Evolutionary conservation across 2,797 vertebrate genomes (phyloP).

Genomic region (Peromyscus nudipes): DNA sequence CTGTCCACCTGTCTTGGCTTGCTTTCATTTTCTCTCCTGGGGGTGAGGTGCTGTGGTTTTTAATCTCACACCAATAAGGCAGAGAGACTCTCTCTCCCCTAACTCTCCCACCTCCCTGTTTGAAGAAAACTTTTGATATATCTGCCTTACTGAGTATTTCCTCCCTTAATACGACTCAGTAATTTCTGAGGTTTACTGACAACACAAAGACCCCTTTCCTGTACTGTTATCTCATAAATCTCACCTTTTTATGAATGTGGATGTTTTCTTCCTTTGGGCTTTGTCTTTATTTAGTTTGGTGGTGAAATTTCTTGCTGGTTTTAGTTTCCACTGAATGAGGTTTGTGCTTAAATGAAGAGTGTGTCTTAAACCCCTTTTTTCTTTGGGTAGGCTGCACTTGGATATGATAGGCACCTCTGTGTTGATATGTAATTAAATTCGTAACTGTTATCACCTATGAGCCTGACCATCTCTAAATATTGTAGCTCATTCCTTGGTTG

Average conservation of each 20-base stretch:
- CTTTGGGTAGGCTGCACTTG: conserved; percentile 94
- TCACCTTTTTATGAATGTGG: conserved; percentile 65
- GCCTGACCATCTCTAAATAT: conserved; percentile 55
- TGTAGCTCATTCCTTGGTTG: conserved; percentile 56
- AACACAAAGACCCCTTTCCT: conserved; percentile 66
- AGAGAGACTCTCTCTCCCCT: conserved; percentile 6
- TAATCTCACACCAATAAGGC: conserved; percentile 41
- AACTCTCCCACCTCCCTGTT: conserved; percentile 3
- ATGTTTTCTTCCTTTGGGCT: conserved; percentile 60
- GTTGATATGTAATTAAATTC: conserved; percentile 78
- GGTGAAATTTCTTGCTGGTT: conserved; percentile 92
- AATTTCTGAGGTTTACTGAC: conserved; percentile 70
- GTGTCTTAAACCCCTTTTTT: conserved; percentile 92
- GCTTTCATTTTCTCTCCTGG: not conserved
- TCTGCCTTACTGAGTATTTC: conserved; percentile 73
- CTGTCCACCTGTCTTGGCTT: not conserved
- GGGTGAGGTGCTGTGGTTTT: conserved; percentile 22
- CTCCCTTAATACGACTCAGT: conserved; percentile 50
- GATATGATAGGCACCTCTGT: conserved; percentile 92
- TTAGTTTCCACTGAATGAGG: conserved; percentile 84
- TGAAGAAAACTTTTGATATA: conserved; percentile 45
- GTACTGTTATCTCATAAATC: conserved; percentile 63
- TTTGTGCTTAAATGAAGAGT: conserved; percentile 98
- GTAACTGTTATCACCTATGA: conserved; percentile 78
- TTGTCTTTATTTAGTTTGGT: conserved; percentile 86